These are phyloP conservation scores for Zhengitettix transpicula DNA, from an alignment of 2,888 invertebrate genomes.

Conservation along the genomic window DNA sequence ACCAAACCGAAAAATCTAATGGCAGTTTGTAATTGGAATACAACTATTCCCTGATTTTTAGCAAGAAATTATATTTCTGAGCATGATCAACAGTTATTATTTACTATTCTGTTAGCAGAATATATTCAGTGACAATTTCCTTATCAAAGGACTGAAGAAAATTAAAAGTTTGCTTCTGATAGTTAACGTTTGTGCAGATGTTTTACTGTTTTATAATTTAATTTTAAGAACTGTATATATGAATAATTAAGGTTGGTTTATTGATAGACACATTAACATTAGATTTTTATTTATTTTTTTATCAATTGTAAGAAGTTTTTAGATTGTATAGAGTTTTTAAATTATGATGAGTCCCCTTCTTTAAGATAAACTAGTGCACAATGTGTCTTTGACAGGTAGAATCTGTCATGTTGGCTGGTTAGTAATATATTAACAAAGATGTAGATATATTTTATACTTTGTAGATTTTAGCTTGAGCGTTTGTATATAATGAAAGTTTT, in stretches of 20 bases:
- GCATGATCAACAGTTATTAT: neutral
- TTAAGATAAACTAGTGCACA: neutral
- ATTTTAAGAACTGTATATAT: neutral
- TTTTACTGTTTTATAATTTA: neutral
- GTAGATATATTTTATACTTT: neutral
- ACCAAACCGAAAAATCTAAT: neutral
- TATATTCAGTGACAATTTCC: too few relatives aligned
- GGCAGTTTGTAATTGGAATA: too few relatives aligned
- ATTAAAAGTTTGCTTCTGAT: too few relatives aligned
- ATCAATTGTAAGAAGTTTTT: neutral
- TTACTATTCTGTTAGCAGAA: too few relatives aligned
- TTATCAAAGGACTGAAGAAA: too few relatives aligned
- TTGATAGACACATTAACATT: neutral
- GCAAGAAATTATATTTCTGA: neutral
- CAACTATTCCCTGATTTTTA: neutral
- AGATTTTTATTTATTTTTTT: neutral
- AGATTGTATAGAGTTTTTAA: neutral
- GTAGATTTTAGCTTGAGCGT: neutral
- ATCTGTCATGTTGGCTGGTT: neutral
- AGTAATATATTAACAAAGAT: neutral
- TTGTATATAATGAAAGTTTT: neutral
- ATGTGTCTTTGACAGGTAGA: neutral
- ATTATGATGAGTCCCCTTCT: neutral
- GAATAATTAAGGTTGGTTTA: neutral
- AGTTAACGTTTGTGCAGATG: neutral